Evolutionary conservation across 1,140 invertebrate species (phyloP).

Genomic region (Scaptomyza graminum): DNA sequence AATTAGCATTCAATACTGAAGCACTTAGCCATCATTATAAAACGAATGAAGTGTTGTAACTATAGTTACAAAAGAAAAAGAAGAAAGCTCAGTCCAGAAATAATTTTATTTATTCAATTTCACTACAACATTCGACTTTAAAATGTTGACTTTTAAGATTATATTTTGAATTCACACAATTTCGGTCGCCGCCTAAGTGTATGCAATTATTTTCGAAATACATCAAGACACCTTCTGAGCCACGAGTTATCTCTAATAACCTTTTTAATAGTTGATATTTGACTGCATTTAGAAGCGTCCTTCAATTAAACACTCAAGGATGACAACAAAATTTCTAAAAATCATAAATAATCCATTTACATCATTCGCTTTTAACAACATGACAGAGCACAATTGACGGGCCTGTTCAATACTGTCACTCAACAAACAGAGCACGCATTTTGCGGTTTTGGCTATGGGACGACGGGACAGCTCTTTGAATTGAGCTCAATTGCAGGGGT

Average conservation of each 20-base stretch:
- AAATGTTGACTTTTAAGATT: too few species aligned
- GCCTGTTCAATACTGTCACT: conserved; percentile 32
- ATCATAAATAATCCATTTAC: not conserved
- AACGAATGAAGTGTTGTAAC: not conserved
- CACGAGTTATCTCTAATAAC: not conserved
- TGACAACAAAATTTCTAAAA: not conserved
- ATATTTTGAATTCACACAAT: not conserved
- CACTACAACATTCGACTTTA: too few species aligned
- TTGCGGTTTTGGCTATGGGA: conserved; percentile 8
- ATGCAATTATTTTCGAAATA: not conserved
- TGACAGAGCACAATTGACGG: conserved; percentile 10
- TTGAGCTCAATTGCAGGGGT: not conserved
- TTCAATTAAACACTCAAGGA: conserved; percentile 1
- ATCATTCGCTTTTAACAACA: not conserved
- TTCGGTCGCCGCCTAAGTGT: not conserved
- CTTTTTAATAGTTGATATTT: not conserved
- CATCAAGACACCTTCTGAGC: not conserved
- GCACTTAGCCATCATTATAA: too few species aligned
- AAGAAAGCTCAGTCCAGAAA: too few species aligned
- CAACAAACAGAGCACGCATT: conserved; percentile 33
- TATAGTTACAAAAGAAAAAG: not conserved
- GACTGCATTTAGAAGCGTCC: not conserved
- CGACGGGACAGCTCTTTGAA: too few species aligned
- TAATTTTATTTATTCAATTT: too few species aligned
- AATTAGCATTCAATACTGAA: not conserved